phyloP scores from a whole-genome alignment of 2,113 vertebrate genomes.

The Nanorana parkeri region DNA sequence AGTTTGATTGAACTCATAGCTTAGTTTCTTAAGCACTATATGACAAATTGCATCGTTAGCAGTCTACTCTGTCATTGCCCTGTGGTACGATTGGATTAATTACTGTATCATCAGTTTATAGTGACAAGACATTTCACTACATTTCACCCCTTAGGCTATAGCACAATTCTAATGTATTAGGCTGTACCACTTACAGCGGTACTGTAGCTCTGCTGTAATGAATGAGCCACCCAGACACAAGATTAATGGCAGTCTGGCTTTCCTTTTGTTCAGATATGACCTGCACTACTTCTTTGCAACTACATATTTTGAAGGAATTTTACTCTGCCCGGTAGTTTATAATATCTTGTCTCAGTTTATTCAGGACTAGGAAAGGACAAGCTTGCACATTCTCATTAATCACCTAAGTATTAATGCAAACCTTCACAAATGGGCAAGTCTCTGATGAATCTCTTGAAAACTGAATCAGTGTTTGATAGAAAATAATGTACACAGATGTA shows the following conservation, averaged over 20 bases:
- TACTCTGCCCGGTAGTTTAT: constrained; percentile 20
- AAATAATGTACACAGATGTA: constrained; percentile 46
- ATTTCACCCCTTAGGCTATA: constrained; percentile 16
- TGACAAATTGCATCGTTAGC: constrained; percentile 31
- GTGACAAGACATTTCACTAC: background rate
- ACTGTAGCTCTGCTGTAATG: constrained; percentile 1
- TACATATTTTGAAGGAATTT: constrained; percentile 31
- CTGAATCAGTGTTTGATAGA: constrained; percentile 42
- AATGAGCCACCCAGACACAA: constrained; percentile 17
- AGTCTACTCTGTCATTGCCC: constrained; percentile 27
- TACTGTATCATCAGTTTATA: constrained; percentile 15
- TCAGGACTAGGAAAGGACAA: constrained; percentile 44
- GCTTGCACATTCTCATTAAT: constrained; percentile 44
- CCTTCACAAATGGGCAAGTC: constrained; percentile 18
- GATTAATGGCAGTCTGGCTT: constrained; percentile 39
- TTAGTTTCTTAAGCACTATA: constrained; percentile 1
- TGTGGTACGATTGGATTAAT: constrained; percentile 15
- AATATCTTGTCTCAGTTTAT: constrained; percentile 1
- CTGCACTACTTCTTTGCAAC: background rate
- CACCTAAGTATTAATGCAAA: constrained; percentile 44
- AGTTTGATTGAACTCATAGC: background rate
- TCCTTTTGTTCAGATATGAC: constrained; percentile 21
- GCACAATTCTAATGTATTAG: background rate
- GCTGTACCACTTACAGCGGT: background rate
- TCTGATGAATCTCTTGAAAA: constrained; percentile 44